A percentile compares a stretch with the other conserved stretches of the same genome.
phyloP scores from a whole-genome alignment of 2,113 vertebrate genomes.

The Rana temporaria region DNA sequence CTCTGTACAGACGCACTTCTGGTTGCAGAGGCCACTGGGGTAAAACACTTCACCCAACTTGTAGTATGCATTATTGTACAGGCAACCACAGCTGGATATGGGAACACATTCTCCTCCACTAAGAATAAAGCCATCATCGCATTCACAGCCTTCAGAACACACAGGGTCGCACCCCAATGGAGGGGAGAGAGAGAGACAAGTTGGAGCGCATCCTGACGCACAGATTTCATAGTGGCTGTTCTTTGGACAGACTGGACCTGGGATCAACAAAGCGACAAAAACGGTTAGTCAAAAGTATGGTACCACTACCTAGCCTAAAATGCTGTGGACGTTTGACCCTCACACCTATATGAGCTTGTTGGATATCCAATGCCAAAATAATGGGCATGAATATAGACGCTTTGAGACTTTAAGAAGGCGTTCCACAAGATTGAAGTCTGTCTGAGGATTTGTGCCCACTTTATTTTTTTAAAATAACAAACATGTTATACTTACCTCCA shows the following conservation, averaged over 20 bases:
- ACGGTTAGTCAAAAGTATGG: too few relatives aligned
- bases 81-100: slow-evolving; percentile 69
- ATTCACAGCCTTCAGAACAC: slow-evolving; percentile 73
- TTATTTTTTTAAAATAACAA: too few relatives aligned
- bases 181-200: slow-evolving; percentile 66
- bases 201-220: slow-evolving; percentile 64
- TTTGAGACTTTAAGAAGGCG: too few relatives aligned
- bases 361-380: too few relatives aligned
- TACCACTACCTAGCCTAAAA: too few relatives aligned
- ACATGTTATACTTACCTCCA: too few relatives aligned
- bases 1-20: slow-evolving; percentile 54
- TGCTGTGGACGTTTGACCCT: too few relatives aligned
- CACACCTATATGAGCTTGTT: too few relatives aligned
- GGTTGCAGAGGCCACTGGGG: slow-evolving; percentile 60
- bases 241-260: slow-evolving; percentile 66
- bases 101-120: slow-evolving; percentile 67
- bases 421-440: too few relatives aligned
- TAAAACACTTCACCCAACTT: slow-evolving; percentile 54
- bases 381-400: too few relatives aligned
- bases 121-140: slow-evolving; percentile 70
- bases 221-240: slow-evolving; percentile 77
- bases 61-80: slow-evolving; percentile 67
- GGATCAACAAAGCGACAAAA: not conserved
- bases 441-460: too few relatives aligned
- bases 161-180: slow-evolving; percentile 61